Base-by-base conservation (phyloP, 2,888 invertebrate species). In the Eristalis tenax region DNA sequence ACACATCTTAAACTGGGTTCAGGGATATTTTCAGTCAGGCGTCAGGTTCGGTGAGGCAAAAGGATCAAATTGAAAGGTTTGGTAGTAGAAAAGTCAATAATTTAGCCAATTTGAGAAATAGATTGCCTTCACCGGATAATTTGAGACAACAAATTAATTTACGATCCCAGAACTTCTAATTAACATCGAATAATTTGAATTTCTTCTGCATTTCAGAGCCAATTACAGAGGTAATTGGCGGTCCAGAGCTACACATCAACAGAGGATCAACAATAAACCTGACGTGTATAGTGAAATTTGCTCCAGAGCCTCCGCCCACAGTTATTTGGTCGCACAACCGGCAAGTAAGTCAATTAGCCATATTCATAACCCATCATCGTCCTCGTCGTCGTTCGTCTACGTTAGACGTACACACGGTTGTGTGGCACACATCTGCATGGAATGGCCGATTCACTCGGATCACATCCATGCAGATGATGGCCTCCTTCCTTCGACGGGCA, bases 241-340 rank as follows among this genome's bases (percentile, higher is more conserved):
- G 96, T 63, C 96, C 96, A 38, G 97, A 97, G 92, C 93, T 97
- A 90, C 97, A 96, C 93, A 97, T 97, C 93, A 97, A 97, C 93
- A 96, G 96, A 90, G 97, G 97, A 59, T 97, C 97, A 89, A 97
- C 97, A 83, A 97, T 97, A 93, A 97, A 97, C 94, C 93, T 97
- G 90, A 97, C 97, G 63, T 97, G 97, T 93, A 95, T 97, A 91
- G 97, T 97, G 78, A 95, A 95, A 91, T 97, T 96, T 91, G 96
- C 97, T 26, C 97, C 97, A 69, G 97, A 97, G 91, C 97, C 97
- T 65, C 97, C 97, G 18, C 96, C 95, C 81, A 95, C 96, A 85
- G 97, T 97, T 93, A 94, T 95, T 89, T 97, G 97, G 97, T 96
- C 96, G 89, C 97, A 97, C 93, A 96, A 97, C 93, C 93, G 94